Base-by-base conservation (phyloP, 1,140 invertebrate species). In the Metopolophium dirhodum region DNA sequence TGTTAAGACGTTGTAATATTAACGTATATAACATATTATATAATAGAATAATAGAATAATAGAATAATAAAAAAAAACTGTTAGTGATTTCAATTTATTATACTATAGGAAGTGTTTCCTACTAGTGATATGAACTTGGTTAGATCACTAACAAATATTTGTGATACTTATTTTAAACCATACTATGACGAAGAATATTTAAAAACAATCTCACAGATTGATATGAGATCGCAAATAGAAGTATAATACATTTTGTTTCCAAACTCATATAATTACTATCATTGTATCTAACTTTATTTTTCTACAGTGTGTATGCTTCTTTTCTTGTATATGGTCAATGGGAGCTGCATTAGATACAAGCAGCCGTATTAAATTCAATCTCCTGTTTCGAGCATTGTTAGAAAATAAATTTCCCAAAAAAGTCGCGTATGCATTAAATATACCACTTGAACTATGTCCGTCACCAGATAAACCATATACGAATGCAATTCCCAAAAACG, bases 301-400 rank as follows among this genome's bases (percentile, higher is more conserved):
- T 94, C 94, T 95, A 26, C 94, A 98, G 97, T 98, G 98, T 18
- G 97, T 98, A 1, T 99, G 99, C 95, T 97, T 99, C 94, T 99
- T 99, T 95, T 97, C 98, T 0, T 96, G 97, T 37, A 98, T 98
- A 92, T 99, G 99, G 99, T 98, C 98, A 0, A 95, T 99, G 94
- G 98, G 98, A 93, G 98, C 97, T 1, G 97, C 97, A 2, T 95
- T 98, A 26, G 97, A 97, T 95, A 96, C 97, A 57, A 95, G 96
- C 22, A 97, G 97, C 57, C 96, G 98, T 68, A 95, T 96, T 26
- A 97, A 97, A 94, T 99, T 99, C 95, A 98, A 98, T 95, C 95
- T 97, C 77, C 94, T 99, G 6, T 97, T 99, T 94, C 96, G 97
- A 83, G 98, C 96, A 2, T 95, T 98, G 22, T 95, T 98, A 93